Percentiles rank a stretch among this genome's conserved stretches.
Conservation (phyloP, 2,113 vertebrate genomes). For the Probosciger aterrimus region DNA sequence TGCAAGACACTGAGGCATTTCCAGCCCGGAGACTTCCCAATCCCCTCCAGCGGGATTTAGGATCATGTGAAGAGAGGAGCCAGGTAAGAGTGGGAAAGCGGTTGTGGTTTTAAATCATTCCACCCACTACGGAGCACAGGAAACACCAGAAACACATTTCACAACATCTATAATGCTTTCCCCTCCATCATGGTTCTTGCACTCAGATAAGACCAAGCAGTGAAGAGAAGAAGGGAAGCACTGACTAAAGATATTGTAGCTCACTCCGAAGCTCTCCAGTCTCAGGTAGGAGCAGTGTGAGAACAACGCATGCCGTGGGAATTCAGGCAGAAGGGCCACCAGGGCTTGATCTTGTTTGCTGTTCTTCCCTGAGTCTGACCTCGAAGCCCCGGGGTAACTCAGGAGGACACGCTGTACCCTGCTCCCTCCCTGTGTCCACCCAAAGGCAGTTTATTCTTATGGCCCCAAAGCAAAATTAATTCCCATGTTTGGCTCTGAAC, state of each 20-base stretch:
- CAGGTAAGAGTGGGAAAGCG: neutral
- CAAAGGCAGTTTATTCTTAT: neutral
- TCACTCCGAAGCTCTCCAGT: fast-evolving
- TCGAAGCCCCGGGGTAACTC: neutral
- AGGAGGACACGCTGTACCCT: neutral
- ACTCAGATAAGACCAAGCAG: neutral
- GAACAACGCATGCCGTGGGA: neutral
- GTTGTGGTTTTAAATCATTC: neutral
- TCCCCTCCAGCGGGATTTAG: neutral
- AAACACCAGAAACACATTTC: neutral
- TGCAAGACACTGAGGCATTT: neutral
- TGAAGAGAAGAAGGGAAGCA: neutral
- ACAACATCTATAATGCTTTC: neutral
- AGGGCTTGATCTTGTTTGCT: conserved; percentile 8
- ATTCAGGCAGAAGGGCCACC: neutral
- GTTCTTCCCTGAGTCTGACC: neutral
- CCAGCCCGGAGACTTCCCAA: neutral
- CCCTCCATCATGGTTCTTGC: neutral
- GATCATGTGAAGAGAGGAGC: neutral
- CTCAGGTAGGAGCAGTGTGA: neutral
- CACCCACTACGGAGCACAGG: fast-evolving
- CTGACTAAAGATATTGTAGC: neutral
- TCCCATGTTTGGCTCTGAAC: fast-evolving
- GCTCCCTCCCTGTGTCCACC: neutral
- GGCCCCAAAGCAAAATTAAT: neutral